Base-by-base conservation (phyloP, 2,113 vertebrate species). In the Psittacara wagleri region DNA sequence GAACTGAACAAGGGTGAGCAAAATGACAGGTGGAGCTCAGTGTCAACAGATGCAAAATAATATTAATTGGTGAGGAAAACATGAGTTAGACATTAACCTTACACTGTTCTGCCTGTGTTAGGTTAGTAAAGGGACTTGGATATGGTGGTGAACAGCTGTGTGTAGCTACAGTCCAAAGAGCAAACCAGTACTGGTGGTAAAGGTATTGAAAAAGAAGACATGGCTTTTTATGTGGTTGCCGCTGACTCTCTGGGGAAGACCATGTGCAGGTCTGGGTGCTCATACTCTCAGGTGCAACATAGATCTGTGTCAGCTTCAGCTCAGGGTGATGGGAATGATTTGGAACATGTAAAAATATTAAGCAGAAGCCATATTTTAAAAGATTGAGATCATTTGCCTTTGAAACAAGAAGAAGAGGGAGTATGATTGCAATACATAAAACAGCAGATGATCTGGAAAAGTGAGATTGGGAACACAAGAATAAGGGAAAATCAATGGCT, bases 351-450 rank as follows among this genome's bases (percentile, higher is more conserved):
- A 55, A 90, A 94, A 95, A 88, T 86, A 70, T 62, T 81, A 88
- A 88, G 16, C 14, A 92, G 77, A 90, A 94, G n/a, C 35, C 3
- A 10, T 44, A 15, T 52, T 95, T 92, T 86, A 85, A 33, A 87
- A 79, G 62, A 72, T 11, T 2, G 4, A 62, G 74, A 66, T 85
- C 0, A 5, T 76, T 86, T 91, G 48, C 62, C 49, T 91, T 83
- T 90, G 84, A 83, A 90, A 90, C 62, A 91, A 82, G 52, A 54
- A 86, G 49, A 92, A 79, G 35, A 55, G 57, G 64, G 69, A 79
- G 55, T 64, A 44, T 0, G 4, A 51, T 17, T 72, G 64, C 24
- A 43, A 49, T 62, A 51, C 16, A 63, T 27, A 59, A 79, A 90
- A 2, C 2, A 19, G 39, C 61, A 86, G 70, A 94, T 73, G 44